A percentile compares a stretch with the other conserved stretches of the same genome.
Conservation (phyloP, 2,888 invertebrate genomes). For the Chaitophorus viminalis region DNA sequence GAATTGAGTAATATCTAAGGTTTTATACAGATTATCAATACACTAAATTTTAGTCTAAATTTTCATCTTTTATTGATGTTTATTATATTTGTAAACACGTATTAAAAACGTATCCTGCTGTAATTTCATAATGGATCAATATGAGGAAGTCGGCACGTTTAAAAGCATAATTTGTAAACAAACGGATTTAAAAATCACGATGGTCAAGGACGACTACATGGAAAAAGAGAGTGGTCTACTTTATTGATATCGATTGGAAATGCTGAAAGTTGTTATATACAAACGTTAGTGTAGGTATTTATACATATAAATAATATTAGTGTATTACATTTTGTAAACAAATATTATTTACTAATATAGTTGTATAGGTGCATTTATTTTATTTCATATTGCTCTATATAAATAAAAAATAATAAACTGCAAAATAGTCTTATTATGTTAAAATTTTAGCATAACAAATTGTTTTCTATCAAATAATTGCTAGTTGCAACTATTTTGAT, state of each 20-base stretch:
- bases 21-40: background rate
- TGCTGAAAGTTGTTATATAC: background rate
- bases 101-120: background rate
- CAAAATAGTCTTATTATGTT: too few species aligned
- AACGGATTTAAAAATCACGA: background rate
- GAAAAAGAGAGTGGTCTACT: conserved; percentile 1
- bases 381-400: too few species aligned
- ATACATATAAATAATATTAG: background rate
- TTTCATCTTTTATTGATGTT: background rate
- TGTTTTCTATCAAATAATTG: too few species aligned
- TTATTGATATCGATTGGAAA: conserved; percentile 32
- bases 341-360: too few species aligned
- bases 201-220: conserved; percentile 8
- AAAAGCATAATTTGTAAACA: conserved; percentile 15
- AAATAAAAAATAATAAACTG: too few species aligned
- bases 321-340: too few species aligned
- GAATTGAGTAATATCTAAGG: too few species aligned
- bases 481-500: too few species aligned
- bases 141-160: background rate
- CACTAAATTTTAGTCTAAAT: too few species aligned
- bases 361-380: too few species aligned
- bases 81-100: background rate
- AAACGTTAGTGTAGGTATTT: background rate
- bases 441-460: too few species aligned
- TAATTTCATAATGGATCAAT: background rate